Evolutionary conservation across 2,113 vertebrate genomes (phyloP).

Genomic region (Pontoporia blainvillei): DNA sequence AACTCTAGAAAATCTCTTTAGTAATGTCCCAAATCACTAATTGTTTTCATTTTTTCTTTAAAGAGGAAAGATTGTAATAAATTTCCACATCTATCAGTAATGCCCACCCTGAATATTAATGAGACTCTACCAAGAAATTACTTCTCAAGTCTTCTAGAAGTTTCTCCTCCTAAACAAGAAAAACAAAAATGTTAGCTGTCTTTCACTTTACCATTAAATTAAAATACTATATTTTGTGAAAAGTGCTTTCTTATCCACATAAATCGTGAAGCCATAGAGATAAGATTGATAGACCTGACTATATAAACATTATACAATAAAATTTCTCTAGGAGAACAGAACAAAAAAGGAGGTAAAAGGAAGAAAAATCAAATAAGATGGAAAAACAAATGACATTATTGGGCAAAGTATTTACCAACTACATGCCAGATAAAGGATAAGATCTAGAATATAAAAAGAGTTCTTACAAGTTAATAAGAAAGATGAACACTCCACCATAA

Average conservation of each 20-base stretch:
- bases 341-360: neutral
- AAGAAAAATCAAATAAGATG: neutral
- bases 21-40: neutral
- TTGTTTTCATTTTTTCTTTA: slow-evolving; percentile 13
- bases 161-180: neutral
- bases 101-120: neutral
- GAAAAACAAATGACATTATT: neutral
- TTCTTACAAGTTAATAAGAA: neutral
- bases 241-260: neutral
- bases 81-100: neutral
- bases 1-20: slow-evolving; percentile 23
- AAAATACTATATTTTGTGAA: slow-evolving; percentile 21
- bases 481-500: neutral
- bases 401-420: neutral
- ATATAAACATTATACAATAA: slow-evolving; percentile 8
- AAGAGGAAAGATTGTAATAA: slow-evolving; percentile 9
- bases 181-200: neutral
- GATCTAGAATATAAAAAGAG: neutral
- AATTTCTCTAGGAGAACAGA: slow-evolving; percentile 20
- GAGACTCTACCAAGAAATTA: neutral
- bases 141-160: neutral
- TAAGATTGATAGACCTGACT: slow-evolving; percentile 10
- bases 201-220: neutral
- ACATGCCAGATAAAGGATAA: neutral
- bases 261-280: neutral